Conservation (phyloP, 2,888 invertebrate species). For the Ornithoptera priamus region DNA sequence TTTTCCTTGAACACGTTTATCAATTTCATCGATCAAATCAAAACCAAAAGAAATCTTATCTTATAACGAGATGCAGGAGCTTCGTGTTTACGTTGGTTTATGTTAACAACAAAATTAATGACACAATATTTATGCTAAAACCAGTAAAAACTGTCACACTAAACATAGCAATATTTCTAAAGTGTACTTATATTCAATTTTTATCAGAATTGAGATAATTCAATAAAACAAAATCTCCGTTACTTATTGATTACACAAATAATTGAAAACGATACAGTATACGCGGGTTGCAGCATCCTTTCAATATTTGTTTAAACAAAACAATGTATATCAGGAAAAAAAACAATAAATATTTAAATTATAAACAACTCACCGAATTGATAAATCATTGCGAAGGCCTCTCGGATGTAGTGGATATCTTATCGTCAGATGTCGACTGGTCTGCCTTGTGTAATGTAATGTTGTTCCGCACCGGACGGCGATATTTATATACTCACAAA, state of each 20-base stretch:
- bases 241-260: neutral
- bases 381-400: conserved; percentile 24
- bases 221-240: neutral
- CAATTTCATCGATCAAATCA: too few species aligned
- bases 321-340: neutral
- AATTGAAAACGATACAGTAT: neutral
- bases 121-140: too few species aligned
- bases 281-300: too few species aligned
- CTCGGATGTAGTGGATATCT: conserved; percentile 2
- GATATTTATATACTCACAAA: conserved; percentile 27
- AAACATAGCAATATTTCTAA: too few species aligned
- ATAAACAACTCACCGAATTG: conserved; percentile 26
- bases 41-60: too few species aligned
- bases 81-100: too few species aligned
- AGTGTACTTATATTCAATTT: too few species aligned
- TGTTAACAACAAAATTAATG: too few species aligned
- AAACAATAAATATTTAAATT: neutral
- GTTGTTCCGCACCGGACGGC: neutral
- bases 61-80: too few species aligned
- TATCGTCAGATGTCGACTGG: conserved; percentile 10
- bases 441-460: conserved; percentile 7
- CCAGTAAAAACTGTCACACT: too few species aligned
- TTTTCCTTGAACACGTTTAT: too few species aligned
- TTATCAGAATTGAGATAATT: neutral
- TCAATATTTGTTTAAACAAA: too few species aligned